Base-by-base conservation (phyloP, 2,113 vertebrate genomes). In the Circaetus cinerascens region DNA sequence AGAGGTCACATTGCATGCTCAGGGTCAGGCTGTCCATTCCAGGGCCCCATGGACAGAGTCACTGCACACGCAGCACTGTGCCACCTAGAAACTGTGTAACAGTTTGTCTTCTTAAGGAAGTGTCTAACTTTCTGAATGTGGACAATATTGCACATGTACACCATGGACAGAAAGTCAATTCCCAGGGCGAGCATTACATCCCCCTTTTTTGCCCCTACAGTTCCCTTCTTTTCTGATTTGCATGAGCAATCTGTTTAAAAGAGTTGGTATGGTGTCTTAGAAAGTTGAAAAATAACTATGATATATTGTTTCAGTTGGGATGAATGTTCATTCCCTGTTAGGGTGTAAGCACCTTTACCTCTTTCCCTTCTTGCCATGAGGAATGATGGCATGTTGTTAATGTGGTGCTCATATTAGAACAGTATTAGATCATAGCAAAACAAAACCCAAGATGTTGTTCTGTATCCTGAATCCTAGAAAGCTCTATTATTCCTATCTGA, bases 1-100 rank as follows among this genome's bases (percentile, higher is more conserved):
- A 79, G 48, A 71, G 15, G 18, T 71, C 1, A 1, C 38, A 53
- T 38, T 1, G 0, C 32, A 14, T 0, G 6, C 46, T 45, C 34
- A 27, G 53, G 17, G 21, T 34, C 1, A 1, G 45, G 45, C 53
- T 59, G 32, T 32, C 38, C 13, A 12, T 68, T 43, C 32, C 63
- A 36, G 63, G 38, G 5, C 4, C 21, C 38, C 2, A 0, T 27
- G 22, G 30, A 10, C 22, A 45, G 22, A 16, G 7, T 18, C 13
- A 51, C 11, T 9, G 6, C 0, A 3, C 21, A 27, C 29, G 50
- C 21, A 38, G 26, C 15, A 22, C 14, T 66, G 29, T 40, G 66
- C 40, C 18, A 63, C 29, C 15, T 56, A 23, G 66, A 80, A 72
- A 34, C 17, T 41, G 29, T 51, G 17, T 18, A 59, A 30, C 17